Evolutionary conservation across 2,797 vertebrate species (phyloP).

Genomic region (Syndactyla subalaris): DNA sequence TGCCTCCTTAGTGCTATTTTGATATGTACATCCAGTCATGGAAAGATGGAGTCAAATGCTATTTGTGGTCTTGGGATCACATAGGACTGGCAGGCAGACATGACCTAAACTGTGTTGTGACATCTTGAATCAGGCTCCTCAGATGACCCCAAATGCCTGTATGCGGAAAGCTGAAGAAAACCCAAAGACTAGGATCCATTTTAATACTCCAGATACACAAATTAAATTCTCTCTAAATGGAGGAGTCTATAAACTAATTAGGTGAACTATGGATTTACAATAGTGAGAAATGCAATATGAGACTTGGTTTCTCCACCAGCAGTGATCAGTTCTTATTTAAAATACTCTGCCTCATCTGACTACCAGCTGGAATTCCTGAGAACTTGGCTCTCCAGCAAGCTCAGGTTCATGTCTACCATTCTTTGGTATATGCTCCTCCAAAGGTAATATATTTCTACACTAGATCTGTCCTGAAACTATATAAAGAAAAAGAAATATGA

Average conservation of each 20-base stretch:
- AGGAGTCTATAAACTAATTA: background rate
- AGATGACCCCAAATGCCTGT: background rate
- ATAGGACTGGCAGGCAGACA: background rate
- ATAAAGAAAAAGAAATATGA: background rate
- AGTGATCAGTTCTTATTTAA: background rate
- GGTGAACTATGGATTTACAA: background rate
- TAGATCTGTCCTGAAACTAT: background rate
- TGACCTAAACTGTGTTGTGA: background rate
- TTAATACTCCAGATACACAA: background rate
- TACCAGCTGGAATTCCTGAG: background rate
- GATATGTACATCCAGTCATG: too few species aligned
- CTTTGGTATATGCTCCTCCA: background rate
- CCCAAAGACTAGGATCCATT: background rate
- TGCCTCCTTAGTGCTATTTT: background rate
- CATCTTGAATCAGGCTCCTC: background rate
- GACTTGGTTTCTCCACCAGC: rapidly evolving
- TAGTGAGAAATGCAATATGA: background rate
- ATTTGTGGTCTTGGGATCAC: background rate
- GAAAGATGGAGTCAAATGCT: background rate
- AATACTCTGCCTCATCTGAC: background rate
- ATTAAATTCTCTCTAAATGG: background rate
- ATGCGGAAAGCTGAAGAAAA: background rate
- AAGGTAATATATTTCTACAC: background rate
- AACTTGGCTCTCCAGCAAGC: background rate
- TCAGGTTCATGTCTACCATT: background rate